These are phyloP conservation scores for Dufourea novaeangliae DNA, from an alignment of 1,140 invertebrate species.

Conservation along the genomic window DNA sequence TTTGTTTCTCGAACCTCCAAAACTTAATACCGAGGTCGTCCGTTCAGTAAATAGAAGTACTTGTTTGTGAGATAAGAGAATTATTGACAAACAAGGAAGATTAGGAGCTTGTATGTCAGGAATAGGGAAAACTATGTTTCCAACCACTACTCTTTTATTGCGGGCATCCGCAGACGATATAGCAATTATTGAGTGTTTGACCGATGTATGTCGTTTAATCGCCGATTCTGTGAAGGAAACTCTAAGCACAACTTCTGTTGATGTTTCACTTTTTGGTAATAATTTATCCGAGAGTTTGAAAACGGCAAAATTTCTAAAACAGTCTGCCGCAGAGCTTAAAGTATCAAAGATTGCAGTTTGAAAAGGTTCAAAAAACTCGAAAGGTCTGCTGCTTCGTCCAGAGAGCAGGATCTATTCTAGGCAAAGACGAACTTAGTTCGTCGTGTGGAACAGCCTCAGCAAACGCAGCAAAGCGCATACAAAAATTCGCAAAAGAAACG, in stretches of 20 bases:
- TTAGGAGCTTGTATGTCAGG: not conserved
- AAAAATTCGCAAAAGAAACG: not conserved
- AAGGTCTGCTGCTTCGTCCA: not conserved
- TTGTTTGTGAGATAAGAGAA: not conserved
- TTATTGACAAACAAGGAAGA: not conserved
- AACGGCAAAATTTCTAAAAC: not conserved
- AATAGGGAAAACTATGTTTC: not conserved
- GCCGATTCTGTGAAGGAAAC: not conserved
- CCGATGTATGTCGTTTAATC: not conserved
- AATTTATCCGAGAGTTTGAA: not conserved
- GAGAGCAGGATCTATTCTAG: not conserved
- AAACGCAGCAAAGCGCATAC: not conserved
- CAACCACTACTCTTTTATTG: not conserved
- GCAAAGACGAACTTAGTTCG: not conserved
- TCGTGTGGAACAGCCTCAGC: too few species aligned
- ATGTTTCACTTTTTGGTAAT: not conserved
- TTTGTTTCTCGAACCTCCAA: not conserved
- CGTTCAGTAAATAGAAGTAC: not conserved
- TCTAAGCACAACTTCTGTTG: not conserved
- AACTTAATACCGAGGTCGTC: not conserved
- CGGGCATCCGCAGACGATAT: not conserved
- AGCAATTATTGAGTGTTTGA: not conserved
- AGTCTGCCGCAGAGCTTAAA: not conserved
- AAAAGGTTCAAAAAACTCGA: not conserved
- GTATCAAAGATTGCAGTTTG: not conserved